These are phyloP conservation scores for Ectropis crepuscularia DNA, from an alignment of 2,888 invertebrate genomes.

Conservation along the genomic window DNA sequence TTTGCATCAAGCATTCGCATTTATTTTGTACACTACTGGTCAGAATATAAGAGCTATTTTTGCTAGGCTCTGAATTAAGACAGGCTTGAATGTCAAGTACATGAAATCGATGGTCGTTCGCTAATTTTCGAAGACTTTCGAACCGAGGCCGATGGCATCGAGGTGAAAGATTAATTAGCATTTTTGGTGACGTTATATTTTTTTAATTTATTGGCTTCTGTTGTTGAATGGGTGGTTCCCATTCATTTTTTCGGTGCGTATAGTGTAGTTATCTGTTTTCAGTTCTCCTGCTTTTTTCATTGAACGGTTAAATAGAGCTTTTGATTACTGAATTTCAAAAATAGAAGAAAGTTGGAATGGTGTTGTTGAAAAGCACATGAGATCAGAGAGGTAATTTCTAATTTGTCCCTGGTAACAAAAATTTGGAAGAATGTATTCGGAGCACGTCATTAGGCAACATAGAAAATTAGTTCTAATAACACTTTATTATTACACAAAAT, in stretches of 20 bases:
- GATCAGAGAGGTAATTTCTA: too few species aligned
- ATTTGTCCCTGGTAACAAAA: too few species aligned
- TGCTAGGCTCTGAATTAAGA: constrained; percentile 36
- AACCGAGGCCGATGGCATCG: constrained; percentile 57
- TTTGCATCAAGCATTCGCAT: background rate
- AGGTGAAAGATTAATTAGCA: constrained; percentile 62
- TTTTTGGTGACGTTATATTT: constrained; percentile 37
- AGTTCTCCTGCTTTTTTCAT: too few species aligned
- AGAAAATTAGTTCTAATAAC: too few species aligned
- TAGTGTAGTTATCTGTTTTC: background rate
- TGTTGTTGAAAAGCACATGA: too few species aligned
- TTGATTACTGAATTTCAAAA: too few species aligned
- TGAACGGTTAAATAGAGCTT: too few species aligned
- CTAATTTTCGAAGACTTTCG: constrained; percentile 75
- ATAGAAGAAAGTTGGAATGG: too few species aligned
- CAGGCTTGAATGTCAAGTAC: constrained; percentile 77
- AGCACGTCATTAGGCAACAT: too few species aligned
- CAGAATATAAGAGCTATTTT: constrained; percentile 46
- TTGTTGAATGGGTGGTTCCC: too few species aligned
- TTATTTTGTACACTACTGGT: constrained; percentile 46
- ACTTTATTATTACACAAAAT: too few species aligned
- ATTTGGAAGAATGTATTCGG: too few species aligned
- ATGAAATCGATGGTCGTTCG: constrained; percentile 74
- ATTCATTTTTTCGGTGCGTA: background rate
- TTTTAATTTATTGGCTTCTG: constrained; percentile 5